phyloP scores from a whole-genome alignment of 2,797 vertebrate genomes.

The Peromyscus attwateri region DNA sequence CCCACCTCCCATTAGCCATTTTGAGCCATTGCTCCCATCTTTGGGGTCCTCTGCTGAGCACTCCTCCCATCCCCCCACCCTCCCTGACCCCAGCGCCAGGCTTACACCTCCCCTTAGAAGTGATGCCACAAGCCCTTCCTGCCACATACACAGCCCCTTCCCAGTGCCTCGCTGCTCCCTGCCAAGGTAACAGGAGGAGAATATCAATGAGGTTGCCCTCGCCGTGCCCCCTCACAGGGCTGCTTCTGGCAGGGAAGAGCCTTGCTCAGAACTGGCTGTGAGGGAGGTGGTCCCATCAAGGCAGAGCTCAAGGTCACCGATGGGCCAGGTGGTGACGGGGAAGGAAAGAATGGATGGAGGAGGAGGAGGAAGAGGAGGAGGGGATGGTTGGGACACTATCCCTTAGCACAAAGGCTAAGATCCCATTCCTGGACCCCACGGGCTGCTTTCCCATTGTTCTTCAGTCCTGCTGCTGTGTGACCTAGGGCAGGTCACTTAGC shows the following conservation, averaged over 20 bases:
- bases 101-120: neutral
- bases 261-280: slow-evolving; percentile 41
- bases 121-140: neutral
- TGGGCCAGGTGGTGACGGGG: neutral
- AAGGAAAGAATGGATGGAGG: neutral
- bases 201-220: neutral
- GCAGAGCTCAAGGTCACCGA: neutral
- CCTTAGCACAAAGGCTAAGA: neutral
- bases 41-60: neutral
- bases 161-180: neutral
- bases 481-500: neutral
- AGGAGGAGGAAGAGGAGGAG: neutral
- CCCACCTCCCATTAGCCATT: neutral
- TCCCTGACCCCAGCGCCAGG: neutral
- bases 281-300: neutral
- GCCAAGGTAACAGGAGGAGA: slow-evolving; percentile 59
- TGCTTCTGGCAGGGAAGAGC: slow-evolving; percentile 13
- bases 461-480: neutral
- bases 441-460: neutral
- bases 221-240: neutral
- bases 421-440: neutral
- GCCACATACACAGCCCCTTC: neutral
- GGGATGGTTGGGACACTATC: no score
- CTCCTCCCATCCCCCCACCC: neutral
- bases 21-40: neutral